Evolutionary conservation across 2,113 vertebrate genomes (phyloP), one percentile per base, ranked within the genome.

Genomic region (Grallaria varia): DNA sequence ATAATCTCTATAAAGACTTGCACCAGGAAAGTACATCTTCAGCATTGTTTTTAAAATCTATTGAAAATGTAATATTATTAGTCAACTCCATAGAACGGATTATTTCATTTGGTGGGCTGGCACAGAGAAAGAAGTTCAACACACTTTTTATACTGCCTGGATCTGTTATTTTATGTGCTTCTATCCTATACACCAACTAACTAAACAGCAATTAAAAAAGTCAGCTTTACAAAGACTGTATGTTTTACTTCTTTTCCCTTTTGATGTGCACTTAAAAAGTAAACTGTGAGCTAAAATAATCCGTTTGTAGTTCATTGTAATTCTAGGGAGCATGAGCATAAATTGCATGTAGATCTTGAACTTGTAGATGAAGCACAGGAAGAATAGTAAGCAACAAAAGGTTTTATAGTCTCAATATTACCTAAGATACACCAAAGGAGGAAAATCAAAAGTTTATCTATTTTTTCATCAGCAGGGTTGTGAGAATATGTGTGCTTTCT

Each of bases 401-500:
- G 4, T 50, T 83, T 85, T 92, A 79, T 72, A 90, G 2, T 67
- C 55, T 93, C 64, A 73, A 7, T 71, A 77, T 74, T 77, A 66
- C 19, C 27, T 72, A 69, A 76, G 35, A 60, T 52, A 47, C 9
- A 85, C 17, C 3, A 79, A 68, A 11, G 18, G 22, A 77, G 21
- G 3, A 40, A 53, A 64, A 69, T 4, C 27, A 47, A 30, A 47
- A 18, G 1, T 12, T 24, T 60, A 47, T 13, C n/a, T 4, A 12
- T 76, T 13, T 53, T 80, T 87, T 66, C 14, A 45, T 31, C 8
- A 66, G 4, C 17, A 67, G 10, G 12, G 77, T 1, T 89, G 8
- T 40, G 24, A 83, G 3, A 90, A 3, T 35, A 52, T 0, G 0
- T 17, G 15, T 42, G 11, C 12, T 77, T 45, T 90, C 68, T 37